These are phyloP conservation scores for Dermatophagoides farinae DNA, from an alignment of 1,140 invertebrate species.

Conservation along the genomic window DNA sequence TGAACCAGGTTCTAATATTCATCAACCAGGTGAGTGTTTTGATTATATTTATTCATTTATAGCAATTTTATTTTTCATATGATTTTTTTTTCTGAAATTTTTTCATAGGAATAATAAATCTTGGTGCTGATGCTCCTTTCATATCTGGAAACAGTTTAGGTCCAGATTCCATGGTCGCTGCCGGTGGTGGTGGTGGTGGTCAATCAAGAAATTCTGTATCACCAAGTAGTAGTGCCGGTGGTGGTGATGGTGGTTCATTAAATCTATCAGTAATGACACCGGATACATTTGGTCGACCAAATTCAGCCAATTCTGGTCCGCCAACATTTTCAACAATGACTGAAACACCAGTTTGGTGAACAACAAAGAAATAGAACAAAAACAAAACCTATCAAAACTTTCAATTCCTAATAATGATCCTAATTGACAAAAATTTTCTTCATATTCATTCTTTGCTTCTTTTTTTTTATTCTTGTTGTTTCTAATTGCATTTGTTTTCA, in stretches of 20 bases:
- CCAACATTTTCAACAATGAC: background rate
- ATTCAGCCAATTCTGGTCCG: background rate
- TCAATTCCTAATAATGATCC: background rate
- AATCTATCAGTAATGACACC: slow-evolving; percentile 2
- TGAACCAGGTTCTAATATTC: background rate
- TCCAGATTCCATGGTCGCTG: background rate
- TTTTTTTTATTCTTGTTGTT: background rate
- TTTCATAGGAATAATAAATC: background rate
- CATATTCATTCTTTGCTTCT: background rate
- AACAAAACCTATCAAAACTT: background rate
- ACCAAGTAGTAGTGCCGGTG: background rate
- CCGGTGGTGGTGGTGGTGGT: background rate
- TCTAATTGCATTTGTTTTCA: background rate
- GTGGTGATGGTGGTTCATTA: background rate
- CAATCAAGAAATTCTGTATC: slow-evolving; percentile 5
- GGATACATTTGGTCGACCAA: slow-evolving; percentile 1
- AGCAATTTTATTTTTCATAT: background rate
- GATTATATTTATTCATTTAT: background rate
- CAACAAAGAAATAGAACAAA: background rate
- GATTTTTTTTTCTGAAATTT: background rate
- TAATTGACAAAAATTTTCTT: background rate
- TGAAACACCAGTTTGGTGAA: slow-evolving; percentile 5
- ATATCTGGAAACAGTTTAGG: background rate
- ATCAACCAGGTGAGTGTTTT: slow-evolving; percentile 1
- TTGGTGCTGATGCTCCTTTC: slow-evolving; percentile 9